phyloP scores from a whole-genome alignment of 2,113 vertebrate genomes.

The Dasyprocta punctata region DNA sequence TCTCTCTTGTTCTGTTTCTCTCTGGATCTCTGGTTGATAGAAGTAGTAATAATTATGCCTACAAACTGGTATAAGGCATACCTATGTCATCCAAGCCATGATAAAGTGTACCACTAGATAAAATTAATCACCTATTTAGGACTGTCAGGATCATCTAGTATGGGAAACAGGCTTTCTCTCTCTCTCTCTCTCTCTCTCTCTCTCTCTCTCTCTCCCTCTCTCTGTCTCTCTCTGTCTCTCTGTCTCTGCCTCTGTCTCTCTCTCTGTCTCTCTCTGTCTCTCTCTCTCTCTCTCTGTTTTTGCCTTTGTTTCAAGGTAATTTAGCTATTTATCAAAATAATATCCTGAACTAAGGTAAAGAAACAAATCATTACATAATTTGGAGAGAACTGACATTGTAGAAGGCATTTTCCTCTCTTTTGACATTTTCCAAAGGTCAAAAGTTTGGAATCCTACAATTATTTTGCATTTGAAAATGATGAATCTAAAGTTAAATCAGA shows the following conservation, averaged over 20 bases:
- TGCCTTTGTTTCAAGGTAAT: neutral
- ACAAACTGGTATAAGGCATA: neutral
- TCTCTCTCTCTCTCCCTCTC: too few species aligned
- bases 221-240: too few species aligned
- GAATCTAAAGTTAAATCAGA: conserved; percentile 61
- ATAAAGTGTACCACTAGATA: neutral
- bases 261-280: too few species aligned
- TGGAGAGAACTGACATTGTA: conserved; percentile 49
- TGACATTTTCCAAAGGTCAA: conserved; percentile 78
- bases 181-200: neutral
- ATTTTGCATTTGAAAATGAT: conserved; percentile 70
- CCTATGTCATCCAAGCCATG: neutral
- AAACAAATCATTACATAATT: conserved; percentile 60
- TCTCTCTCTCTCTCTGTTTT: neutral
- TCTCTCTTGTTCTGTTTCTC: neutral
- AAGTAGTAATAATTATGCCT: neutral
- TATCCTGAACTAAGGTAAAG: conserved; percentile 39
- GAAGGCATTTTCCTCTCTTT: conserved; percentile 52
- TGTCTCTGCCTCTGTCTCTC: too few species aligned
- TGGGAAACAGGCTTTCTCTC: neutral
- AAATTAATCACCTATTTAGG: neutral
- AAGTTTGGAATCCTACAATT: conserved; percentile 64
- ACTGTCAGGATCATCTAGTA: neutral
- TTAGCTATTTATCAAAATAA: conserved; percentile 54
- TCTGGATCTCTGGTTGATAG: neutral